Conservation (phyloP, 2,888 invertebrate genomes). For the Melanargia galathea region DNA sequence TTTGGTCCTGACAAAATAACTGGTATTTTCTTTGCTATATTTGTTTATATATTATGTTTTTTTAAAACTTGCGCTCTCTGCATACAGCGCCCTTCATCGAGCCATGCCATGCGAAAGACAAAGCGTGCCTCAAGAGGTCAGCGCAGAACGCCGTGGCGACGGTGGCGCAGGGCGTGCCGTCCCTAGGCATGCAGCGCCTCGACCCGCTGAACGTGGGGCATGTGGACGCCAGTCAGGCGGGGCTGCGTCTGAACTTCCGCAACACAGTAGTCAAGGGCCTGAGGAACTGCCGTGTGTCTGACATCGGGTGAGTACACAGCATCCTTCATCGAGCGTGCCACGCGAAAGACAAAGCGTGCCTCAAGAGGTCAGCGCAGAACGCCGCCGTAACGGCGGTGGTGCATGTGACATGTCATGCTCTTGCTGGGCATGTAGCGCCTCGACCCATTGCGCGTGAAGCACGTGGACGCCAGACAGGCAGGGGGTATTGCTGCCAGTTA, state of each 20-base stretch:
- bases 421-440: constrained; percentile 54
- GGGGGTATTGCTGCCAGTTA: too few species aligned
- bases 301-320: constrained; percentile 54
- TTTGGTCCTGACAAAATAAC: too few species aligned
- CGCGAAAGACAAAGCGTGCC: constrained; percentile 53
- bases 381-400: constrained; percentile 56
- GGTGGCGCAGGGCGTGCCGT: constrained; percentile 60
- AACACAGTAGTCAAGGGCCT: constrained; percentile 64
- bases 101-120: constrained; percentile 57
- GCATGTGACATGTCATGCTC: constrained; percentile 55
- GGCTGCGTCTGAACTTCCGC: constrained; percentile 64
- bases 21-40: too few species aligned
- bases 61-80: too few species aligned
- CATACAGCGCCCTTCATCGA: constrained; percentile 59
- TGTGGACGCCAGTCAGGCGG: constrained; percentile 59
- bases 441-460: constrained; percentile 64
- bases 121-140: constrained; percentile 54
- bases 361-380: constrained; percentile 56
- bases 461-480: constrained; percentile 56
- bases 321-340: constrained; percentile 55
- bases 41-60: not conserved
- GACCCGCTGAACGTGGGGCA: constrained; percentile 63
- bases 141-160: constrained; percentile 58
- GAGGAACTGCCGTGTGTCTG: constrained; percentile 56
- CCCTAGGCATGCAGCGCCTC: constrained; percentile 55